phyloP scores from a whole-genome alignment of 1,140 invertebrate species.

The Calycopis cecrops region DNA sequence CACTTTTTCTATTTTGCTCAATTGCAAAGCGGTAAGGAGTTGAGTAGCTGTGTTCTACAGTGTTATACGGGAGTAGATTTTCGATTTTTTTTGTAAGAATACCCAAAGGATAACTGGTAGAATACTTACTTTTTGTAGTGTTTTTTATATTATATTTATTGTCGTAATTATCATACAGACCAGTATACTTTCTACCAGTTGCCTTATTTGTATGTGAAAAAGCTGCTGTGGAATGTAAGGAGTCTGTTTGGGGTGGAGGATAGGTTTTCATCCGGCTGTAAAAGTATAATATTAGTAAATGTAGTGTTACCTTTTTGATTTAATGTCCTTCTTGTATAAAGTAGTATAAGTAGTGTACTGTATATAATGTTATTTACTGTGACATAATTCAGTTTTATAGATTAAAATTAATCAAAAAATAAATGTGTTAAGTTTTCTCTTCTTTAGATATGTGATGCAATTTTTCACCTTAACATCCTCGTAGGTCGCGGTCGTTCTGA shows the following conservation, averaged over 20 bases:
- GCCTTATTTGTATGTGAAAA: slow-evolving; percentile 12
- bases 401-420: too few relatives aligned
- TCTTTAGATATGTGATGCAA: too few relatives aligned
- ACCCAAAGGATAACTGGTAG: background rate
- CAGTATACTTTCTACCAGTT: slow-evolving; percentile 1
- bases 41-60: slow-evolving; percentile 2
- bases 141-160: background rate
- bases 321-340: too few relatives aligned
- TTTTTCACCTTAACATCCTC: slow-evolving; percentile 60
- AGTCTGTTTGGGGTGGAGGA: slow-evolving; percentile 26
- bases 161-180: background rate
- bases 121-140: background rate
- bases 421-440: too few relatives aligned
- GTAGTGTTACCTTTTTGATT: slow-evolving; percentile 8
- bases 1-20: background rate
- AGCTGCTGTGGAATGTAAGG: slow-evolving; percentile 21
- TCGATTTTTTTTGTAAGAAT: background rate
- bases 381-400: too few relatives aligned
- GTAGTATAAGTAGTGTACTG: background rate
- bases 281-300: slow-evolving; percentile 20
- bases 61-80: background rate
- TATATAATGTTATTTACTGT: too few relatives aligned
- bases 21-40: slow-evolving; percentile 1
- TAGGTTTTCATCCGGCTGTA: slow-evolving; percentile 36
- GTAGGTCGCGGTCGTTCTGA: slow-evolving; percentile 89